Evolutionary conservation across 2,888 invertebrate genomes (phyloP).

Genomic region (Idaea biselata): DNA sequence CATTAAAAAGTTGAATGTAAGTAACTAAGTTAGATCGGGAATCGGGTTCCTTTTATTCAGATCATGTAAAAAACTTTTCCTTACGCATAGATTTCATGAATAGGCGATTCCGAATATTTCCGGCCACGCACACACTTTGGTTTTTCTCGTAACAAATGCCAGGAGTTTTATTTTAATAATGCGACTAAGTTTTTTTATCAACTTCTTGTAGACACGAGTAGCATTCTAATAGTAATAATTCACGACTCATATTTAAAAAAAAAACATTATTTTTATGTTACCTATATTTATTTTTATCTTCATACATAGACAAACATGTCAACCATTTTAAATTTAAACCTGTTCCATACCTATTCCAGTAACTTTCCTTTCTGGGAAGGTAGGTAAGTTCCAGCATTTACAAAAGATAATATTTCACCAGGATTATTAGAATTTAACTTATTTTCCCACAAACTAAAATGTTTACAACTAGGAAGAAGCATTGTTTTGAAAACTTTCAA

Average conservation of each 20-base stretch:
- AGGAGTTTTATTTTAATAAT: conserved; percentile 12
- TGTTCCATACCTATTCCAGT: not conserved
- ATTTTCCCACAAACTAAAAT: not conserved
- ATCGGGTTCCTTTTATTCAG: conserved; percentile 33
- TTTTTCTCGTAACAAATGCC: conserved; percentile 47
- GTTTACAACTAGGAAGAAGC: conserved; percentile 10
- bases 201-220: not conserved
- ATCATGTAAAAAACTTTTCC: conserved; percentile 49
- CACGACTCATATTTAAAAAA: no score
- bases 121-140: conserved; percentile 62
- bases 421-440: conserved; percentile 12
- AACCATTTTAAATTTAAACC: no score
- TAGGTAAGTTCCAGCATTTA: not conserved
- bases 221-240: conserved; percentile 5
- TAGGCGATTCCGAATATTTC: conserved; percentile 67
- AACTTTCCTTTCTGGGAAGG: conserved; percentile 3
- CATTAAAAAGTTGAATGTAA: conserved; percentile 28
- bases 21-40: conserved; percentile 4
- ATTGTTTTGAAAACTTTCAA: conserved; percentile 17
- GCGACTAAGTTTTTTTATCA: conserved; percentile 9
- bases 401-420: not conserved
- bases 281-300: no score
- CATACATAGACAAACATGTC: no score
- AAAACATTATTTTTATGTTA: no score
- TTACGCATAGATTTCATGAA: conserved; percentile 57